Evolutionary conservation across 2,113 vertebrate genomes (phyloP), one percentile per base, ranked within the genome.

Genomic region (Lanius collurio): DNA sequence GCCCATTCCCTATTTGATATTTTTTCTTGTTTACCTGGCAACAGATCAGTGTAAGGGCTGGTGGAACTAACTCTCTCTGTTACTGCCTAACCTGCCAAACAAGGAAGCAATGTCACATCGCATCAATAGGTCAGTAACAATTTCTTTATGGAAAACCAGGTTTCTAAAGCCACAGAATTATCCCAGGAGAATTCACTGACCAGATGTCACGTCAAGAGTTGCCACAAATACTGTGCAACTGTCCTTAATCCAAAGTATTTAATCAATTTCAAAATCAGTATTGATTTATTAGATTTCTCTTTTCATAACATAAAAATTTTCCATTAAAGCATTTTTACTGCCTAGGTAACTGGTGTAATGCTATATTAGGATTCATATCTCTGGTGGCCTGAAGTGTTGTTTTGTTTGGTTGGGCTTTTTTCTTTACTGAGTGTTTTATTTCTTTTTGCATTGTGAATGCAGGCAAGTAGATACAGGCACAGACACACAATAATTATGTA

Each of bases 71-170:
- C 60, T 77, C 60, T 71, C 49, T 60, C 7, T 60, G 5, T 75
- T 74, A 10, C 62, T 35, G 62, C 62, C 46, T 46, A 87, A 46
- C 19, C 33, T 85, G 93, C 63, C 74, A 80, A 64, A 88, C 65
- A 91, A 90, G 30, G 37, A 94, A 73, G 12, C 42, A 47, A 21
- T 85, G 55, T 76, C 70, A 67, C 73, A 78, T 83, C 9, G 0
- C 56, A 62, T 70, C 71, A 83, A 79, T 78, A 94, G 64, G 89
- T 77, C 81, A 88, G 47, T 47, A 87, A 75, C 59, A 73, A 87
- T 87, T 94, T 81, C 44, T 95, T 89, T 82, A 89, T 28, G n/a
- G 23, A 92, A 97, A 90, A 52, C 16, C 50, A 70, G 57, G 85
- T 60, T 95, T 94, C 44, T 30, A 83, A 16, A 69, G 87, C 62